Evolutionary conservation across 92 coral and sea anemone species (phyloP).

Genomic region (Muricea muricata): DNA sequence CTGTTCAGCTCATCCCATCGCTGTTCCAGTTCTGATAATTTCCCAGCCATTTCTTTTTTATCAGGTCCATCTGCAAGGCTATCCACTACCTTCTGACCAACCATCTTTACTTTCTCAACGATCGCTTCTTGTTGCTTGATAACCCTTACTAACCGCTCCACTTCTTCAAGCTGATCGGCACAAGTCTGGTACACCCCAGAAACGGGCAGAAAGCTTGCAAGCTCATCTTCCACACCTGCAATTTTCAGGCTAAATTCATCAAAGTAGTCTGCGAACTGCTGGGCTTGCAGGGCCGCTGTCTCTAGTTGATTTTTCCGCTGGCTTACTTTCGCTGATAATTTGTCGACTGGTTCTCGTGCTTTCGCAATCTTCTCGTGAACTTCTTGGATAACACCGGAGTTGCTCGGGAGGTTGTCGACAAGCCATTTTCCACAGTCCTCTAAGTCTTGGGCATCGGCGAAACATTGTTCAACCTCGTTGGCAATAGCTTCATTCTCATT

Average conservation of each 20-base stretch:
- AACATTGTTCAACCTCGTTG: constrained; percentile 74
- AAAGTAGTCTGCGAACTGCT: constrained; percentile 91
- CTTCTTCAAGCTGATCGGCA: constrained; percentile 82
- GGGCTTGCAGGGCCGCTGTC: constrained; percentile 88
- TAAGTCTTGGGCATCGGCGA: constrained; percentile 70
- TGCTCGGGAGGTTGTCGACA: constrained; percentile 85
- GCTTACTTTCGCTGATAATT: constrained; percentile 85
- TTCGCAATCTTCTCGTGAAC: constrained; percentile 81
- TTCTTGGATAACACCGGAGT: constrained; percentile 81
- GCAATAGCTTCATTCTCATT: constrained; percentile 73
- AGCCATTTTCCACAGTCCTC: constrained; percentile 86
- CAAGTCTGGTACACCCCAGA: constrained; percentile 87
- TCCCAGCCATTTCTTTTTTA: constrained; percentile 68
- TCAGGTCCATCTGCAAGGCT: constrained; percentile 81
- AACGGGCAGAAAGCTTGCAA: constrained; percentile 75
- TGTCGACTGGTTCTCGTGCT: constrained; percentile 82
- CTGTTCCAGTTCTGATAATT: constrained; percentile 76
- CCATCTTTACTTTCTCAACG: constrained; percentile 78
- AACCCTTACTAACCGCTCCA: constrained; percentile 73
- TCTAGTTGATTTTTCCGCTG: constrained; percentile 88
- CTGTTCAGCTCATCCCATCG: constrained; percentile 82
- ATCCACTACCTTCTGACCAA: constrained; percentile 84
- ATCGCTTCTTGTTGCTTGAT: constrained; percentile 83
- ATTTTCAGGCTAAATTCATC: constrained; percentile 80
- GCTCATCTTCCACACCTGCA: constrained; percentile 80